Evolutionary conservation across 2,113 vertebrate genomes (phyloP).

Genomic region (Sinocyclocheilus rhinocerous): DNA sequence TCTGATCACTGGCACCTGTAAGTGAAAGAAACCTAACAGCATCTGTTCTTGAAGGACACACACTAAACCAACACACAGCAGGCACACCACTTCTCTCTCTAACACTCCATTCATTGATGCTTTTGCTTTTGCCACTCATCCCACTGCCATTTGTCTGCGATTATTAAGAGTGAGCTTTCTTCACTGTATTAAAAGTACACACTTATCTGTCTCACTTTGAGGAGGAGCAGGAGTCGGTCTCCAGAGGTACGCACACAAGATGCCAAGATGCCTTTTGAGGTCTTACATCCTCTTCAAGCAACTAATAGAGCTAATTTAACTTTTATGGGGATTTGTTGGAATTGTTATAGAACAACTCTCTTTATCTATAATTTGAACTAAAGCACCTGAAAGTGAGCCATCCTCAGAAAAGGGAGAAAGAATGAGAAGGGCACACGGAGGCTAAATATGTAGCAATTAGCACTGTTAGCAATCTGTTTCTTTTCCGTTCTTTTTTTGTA

Average conservation of each 20-base stretch:
- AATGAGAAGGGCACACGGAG: not conserved
- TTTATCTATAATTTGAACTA: constrained; percentile 28
- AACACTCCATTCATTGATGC: constrained; percentile 53
- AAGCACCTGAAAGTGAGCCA: constrained; percentile 9
- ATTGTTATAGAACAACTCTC: constrained; percentile 14
- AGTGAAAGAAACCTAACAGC: constrained; percentile 40
- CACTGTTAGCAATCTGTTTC: not conserved
- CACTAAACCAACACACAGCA: constrained; percentile 47
- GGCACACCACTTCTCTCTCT: constrained; percentile 38
- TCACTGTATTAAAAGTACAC: constrained; percentile 36
- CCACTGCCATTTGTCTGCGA: constrained; percentile 48
- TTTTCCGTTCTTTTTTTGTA: constrained; percentile 27
- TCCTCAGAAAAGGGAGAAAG: constrained; percentile 9
- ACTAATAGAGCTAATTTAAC: constrained; percentile 25
- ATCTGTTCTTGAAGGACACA: constrained; percentile 56
- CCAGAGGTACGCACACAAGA: not conserved
- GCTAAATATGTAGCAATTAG: constrained; percentile 48
- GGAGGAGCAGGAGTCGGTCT: not conserved
- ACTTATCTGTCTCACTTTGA: constrained; percentile 37
- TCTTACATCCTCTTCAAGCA: not conserved
- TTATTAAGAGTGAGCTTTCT: constrained; percentile 48
- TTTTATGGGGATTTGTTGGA: not conserved
- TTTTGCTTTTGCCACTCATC: constrained; percentile 55
- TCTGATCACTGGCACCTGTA: constrained; percentile 41
- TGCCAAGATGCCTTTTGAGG: no score